Evolutionary conservation across 1,140 invertebrate species (phyloP), one percentile per base, ranked within the genome.

Genomic region (Papilio glaucus): DNA sequence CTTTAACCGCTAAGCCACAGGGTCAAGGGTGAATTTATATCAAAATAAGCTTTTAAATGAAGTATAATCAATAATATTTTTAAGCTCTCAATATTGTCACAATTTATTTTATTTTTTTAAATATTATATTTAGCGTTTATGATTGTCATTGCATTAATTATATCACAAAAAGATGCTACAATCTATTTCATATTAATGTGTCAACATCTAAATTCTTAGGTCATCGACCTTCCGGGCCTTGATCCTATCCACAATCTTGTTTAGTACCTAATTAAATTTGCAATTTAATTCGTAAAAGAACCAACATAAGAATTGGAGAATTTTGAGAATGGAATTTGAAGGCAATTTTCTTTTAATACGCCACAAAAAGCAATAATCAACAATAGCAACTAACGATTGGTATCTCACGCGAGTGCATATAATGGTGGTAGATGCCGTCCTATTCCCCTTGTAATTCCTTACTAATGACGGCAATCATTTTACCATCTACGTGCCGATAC

Each of bases 391-490:
- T 75, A 77, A 78, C 76, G 72, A 65, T 74, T 67, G 71, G 76
- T 86, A 85, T 87, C 86, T 85, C 85, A 85, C 84, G 82, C 83
- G 77, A 88, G 75, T 83, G 85, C 84, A 87, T 81, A 77, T 88
- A 89, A 88, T 89, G 81, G 74, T 74, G 53, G 41, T 76, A 70
- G 74, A 72, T 76, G 76, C 76, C 74, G 81, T 81, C 80, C 77
- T 78, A 70, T 79, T 71, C 82, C 73, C 45, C 84, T 80, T 78
- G 83, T 88, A 88, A 89, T 91, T 88, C 84, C 49, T 67, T 65
- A 62, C 77, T 89, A 91, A 91, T 89, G 85, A 89, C 81, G 74
- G 87, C 83, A 91, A 91, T 91, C 85, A 89, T 88, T 91, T 88
- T 87, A 87, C 85, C 87, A 89, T 91, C 84, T 88, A 84, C 79